phyloP scores from a whole-genome alignment of 2,113 vertebrate genomes.

The Muntiacus muntjak region DNA sequence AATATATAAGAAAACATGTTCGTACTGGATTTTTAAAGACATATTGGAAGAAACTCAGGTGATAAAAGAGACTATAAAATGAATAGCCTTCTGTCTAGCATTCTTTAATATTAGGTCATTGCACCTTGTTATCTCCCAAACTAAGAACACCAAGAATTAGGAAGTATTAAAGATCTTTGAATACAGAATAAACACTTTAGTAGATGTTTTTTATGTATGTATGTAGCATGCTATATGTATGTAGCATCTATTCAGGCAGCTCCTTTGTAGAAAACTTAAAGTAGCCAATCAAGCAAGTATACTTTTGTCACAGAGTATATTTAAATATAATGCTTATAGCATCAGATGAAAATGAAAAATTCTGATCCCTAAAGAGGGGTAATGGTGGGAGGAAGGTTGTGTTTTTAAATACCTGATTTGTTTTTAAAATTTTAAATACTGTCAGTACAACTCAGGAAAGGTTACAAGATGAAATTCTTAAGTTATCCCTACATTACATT shows the following conservation, averaged over 20 bases:
- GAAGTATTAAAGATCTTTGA: background rate
- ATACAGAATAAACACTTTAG: background rate
- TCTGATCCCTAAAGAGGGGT: background rate
- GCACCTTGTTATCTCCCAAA: background rate
- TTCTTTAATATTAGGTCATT: slow-evolving; percentile 19
- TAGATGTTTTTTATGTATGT: background rate
- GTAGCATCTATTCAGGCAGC: background rate
- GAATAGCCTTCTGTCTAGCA: background rate
- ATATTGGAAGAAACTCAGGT: background rate
- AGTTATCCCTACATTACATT: background rate
- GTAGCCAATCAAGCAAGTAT: background rate
- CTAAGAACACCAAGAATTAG: background rate
- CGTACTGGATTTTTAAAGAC: background rate
- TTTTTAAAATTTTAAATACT: background rate
- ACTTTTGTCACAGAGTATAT: background rate
- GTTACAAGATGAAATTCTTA: background rate
- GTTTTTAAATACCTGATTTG: background rate
- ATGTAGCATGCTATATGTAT: background rate
- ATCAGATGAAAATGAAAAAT: background rate
- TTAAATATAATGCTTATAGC: background rate
- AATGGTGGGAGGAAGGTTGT: background rate
- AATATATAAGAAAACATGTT: background rate
- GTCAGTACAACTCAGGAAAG: background rate
- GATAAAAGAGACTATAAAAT: background rate
- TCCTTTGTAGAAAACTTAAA: background rate